Conservation (phyloP, 92 coral and sea anemone genomes). For the Palythoa heliodiscus region DNA sequence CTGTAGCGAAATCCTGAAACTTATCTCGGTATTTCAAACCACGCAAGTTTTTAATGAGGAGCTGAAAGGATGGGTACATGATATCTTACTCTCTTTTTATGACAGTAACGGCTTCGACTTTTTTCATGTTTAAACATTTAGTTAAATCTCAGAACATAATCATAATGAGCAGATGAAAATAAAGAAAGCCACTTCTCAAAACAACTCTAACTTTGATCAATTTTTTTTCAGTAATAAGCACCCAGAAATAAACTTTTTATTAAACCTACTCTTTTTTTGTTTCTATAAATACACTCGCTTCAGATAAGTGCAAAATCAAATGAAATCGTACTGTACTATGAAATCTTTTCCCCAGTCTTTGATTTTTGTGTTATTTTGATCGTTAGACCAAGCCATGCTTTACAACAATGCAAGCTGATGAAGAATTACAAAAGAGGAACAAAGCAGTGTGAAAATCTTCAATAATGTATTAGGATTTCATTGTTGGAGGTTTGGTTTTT, state of each 20-base stretch:
- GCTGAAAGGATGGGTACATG: too few species aligned
- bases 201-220: not conserved
- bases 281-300: not conserved
- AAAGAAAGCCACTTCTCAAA: not conserved
- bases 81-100: too few species aligned
- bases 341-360: not conserved
- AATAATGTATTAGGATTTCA: conserved; percentile 31
- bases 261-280: not conserved
- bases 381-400: conserved; percentile 39
- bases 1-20: not conserved
- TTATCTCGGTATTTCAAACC: not conserved
- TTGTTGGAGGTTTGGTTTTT: conserved; percentile 21
- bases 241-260: not conserved
- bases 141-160: not conserved
- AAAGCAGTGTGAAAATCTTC: conserved; percentile 29
- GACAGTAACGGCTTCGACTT: too few species aligned
- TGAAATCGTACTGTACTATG: not conserved
- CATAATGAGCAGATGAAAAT: conserved; percentile 12
- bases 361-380: not conserved
- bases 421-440: conserved; percentile 24
- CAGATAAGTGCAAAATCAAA: not conserved
- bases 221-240: conserved; percentile 8
- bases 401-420: conserved; percentile 30
- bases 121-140: conserved; percentile 3
- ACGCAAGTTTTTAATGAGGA: not conserved